A percentile compares a stretch with the other conserved stretches of the same genome.
These are phyloP conservation scores for Trinectes maculatus DNA, from an alignment of 2,113 vertebrate genomes.

Conservation along the genomic window DNA sequence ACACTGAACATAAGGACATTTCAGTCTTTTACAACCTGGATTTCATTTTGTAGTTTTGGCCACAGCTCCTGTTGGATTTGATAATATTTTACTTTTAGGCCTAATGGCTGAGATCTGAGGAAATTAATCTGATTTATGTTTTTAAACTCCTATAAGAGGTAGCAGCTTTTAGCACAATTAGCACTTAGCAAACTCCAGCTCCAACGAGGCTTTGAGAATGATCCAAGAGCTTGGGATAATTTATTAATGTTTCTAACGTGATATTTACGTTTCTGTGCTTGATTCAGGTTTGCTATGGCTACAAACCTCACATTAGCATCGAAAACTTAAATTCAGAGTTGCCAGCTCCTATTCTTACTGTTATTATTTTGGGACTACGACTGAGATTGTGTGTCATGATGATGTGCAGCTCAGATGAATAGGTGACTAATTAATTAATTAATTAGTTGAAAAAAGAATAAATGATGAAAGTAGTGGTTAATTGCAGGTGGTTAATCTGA, in stretches of 20 bases:
- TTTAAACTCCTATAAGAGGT: not conserved
- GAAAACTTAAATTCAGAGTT: too few relatives aligned
- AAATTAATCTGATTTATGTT: constrained; percentile 1
- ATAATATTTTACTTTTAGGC: not conserved
- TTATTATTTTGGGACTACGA: too few relatives aligned
- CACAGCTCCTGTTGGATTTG: not conserved
- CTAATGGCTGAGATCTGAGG: constrained; percentile 7
- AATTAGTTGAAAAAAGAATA: not conserved
- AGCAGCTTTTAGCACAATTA: not conserved
- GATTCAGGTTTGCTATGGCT: not conserved
- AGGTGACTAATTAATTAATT: too few relatives aligned
- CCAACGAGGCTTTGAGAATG: not conserved
- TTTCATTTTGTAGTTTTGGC: not conserved
- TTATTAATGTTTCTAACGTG: not conserved
- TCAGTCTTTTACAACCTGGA: constrained; percentile 30
- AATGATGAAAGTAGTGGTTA: not conserved
- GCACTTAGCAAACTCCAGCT: not conserved
- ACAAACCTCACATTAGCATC: not conserved
- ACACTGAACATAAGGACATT: not conserved
- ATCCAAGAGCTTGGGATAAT: not conserved
- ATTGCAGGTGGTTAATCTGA: not conserved
- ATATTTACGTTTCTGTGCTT: not conserved
- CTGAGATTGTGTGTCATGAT: too few relatives aligned
- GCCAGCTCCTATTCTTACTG: too few relatives aligned
- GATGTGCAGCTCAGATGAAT: too few relatives aligned